These are phyloP conservation scores for Bursaphelenchus mucronatus DNA, from an alignment of 1,140 invertebrate genomes.

Conservation along the genomic window DNA sequence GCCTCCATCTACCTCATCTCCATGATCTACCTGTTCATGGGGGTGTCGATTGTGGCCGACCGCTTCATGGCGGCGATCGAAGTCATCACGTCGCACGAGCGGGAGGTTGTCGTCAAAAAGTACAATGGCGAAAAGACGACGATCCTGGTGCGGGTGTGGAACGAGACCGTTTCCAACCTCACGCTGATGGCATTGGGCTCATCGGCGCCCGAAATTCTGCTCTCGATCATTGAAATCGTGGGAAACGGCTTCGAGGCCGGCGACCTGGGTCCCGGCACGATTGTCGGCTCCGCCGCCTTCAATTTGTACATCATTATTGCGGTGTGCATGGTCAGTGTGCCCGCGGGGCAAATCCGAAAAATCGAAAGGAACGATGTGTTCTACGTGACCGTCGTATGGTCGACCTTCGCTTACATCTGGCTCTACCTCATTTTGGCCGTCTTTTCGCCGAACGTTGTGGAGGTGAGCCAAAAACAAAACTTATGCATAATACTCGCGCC, in stretches of 20 bases:
- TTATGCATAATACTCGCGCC: too few relatives aligned
- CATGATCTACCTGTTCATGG: slow-evolving; percentile 64
- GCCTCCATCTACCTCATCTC: slow-evolving; percentile 59
- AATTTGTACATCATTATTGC: slow-evolving; percentile 62
- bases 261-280: slow-evolving; percentile 63
- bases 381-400: slow-evolving; percentile 63
- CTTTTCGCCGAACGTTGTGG: slow-evolving; percentile 59
- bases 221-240: slow-evolving; percentile 64
- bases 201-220: slow-evolving; percentile 65
- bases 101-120: slow-evolving; percentile 63
- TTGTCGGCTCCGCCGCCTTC: slow-evolving; percentile 66
- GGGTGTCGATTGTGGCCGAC: slow-evolving; percentile 65
- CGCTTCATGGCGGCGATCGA: slow-evolving; percentile 88
- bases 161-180: slow-evolving; percentile 62
- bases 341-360: slow-evolving; percentile 62
- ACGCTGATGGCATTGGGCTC: slow-evolving; percentile 65
- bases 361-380: slow-evolving; percentile 62
- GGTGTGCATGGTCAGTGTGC: slow-evolving; percentile 56
- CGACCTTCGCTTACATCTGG: slow-evolving; percentile 65
- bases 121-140: slow-evolving; percentile 62
- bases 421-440: slow-evolving; percentile 62
- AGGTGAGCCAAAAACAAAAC: slow-evolving; percentile 32
- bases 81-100: slow-evolving; percentile 83
- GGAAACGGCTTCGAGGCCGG: slow-evolving; percentile 60
- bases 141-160: slow-evolving; percentile 64